Percentiles rank a stretch among this genome's conserved stretches.
These are phyloP conservation scores for Chionoecetes opilio DNA, from an alignment of 1,140 invertebrate species.

Conservation along the genomic window DNA sequence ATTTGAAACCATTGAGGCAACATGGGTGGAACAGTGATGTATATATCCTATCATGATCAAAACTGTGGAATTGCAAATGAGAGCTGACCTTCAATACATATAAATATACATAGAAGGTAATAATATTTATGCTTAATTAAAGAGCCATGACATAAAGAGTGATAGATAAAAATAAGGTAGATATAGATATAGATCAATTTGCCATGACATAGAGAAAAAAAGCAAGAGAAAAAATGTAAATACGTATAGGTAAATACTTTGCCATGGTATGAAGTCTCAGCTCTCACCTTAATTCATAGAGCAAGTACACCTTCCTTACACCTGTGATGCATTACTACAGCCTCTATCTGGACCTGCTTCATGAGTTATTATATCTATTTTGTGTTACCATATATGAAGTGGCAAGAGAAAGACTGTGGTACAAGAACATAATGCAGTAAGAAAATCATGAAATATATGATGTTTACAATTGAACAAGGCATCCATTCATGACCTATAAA, in stretches of 20 bases:
- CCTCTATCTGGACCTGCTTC: not conserved
- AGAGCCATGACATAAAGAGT: too few species aligned
- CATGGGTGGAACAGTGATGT: conserved; percentile 12
- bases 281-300: too few species aligned
- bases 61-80: not conserved
- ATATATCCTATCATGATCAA: not conserved
- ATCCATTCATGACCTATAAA: not conserved
- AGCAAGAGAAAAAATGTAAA: too few species aligned
- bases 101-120: not conserved
- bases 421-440: conserved; percentile 37
- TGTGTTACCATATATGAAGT: conserved; percentile 14
- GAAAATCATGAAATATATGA: not conserved
- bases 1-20: not conserved
- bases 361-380: conserved; percentile 44
- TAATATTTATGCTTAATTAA: too few species aligned
- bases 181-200: too few species aligned
- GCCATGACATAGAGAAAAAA: too few species aligned
- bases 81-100: not conserved
- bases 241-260: too few species aligned
- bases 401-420: not conserved
- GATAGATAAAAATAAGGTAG: too few species aligned
- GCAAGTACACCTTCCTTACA: too few species aligned
- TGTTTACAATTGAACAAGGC: not conserved
- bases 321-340: not conserved
- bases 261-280: too few species aligned